Evolutionary conservation across 2,797 vertebrate genomes (phyloP).

Genomic region (Poecilia wingei): DNA sequence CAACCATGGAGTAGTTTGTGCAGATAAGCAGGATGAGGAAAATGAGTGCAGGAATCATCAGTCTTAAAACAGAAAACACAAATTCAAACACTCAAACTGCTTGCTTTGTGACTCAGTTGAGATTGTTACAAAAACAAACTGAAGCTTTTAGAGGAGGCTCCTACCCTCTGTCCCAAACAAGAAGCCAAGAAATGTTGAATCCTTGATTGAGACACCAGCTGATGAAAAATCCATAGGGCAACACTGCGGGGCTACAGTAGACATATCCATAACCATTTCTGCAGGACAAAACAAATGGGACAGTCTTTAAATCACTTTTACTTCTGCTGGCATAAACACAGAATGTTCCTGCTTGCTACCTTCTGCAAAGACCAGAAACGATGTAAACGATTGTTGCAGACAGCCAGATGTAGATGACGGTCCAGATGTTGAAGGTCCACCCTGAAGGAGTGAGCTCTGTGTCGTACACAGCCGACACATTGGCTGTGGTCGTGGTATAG

Average conservation of each 20-base stretch:
- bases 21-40: conserved; percentile 79
- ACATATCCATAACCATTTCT: conserved; percentile 77
- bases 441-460: conserved; percentile 78
- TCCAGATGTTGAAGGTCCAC: conserved; percentile 81
- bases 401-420: conserved; percentile 75
- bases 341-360: conserved; percentile 34
- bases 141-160: not conserved
- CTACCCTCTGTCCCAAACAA: conserved; percentile 78
- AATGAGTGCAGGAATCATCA: conserved; percentile 80
- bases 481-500: conserved; percentile 62
- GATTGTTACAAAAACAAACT: not conserved
- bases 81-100: not conserved
- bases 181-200: conserved; percentile 73
- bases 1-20: conserved; percentile 78
- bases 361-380: conserved; percentile 68
- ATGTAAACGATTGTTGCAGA: conserved; percentile 68
- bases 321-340: not conserved
- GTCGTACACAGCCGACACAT: conserved; percentile 70
- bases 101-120: not conserved
- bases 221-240: conserved; percentile 79
- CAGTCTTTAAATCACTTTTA: not conserved
- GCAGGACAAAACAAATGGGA: conserved; percentile 6
- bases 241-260: conserved; percentile 76
- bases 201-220: conserved; percentile 76
- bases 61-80: conserved; percentile 60